Base-by-base conservation (phyloP, 2,113 vertebrate genomes). In the Astur gentilis region DNA sequence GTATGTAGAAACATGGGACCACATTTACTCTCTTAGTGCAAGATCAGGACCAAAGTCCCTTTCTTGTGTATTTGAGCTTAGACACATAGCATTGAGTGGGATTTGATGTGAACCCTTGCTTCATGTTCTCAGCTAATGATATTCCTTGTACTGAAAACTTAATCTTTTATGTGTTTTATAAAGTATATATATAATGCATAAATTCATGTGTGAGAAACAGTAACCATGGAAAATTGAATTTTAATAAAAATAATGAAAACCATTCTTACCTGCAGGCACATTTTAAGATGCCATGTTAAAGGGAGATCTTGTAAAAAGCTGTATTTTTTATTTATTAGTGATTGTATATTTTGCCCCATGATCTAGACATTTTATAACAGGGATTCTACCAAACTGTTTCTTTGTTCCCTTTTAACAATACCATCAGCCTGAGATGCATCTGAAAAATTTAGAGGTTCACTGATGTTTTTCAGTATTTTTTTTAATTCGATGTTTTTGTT, bases 271-370 rank as follows among this genome's bases (percentile, higher is more conserved):
- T 86, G 18, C 47, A 89, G 91, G 94, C 91, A 96, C 89, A 89
- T 96, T 97, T 96, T 96, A 97, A 97, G 93, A 97, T 97, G 93
- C 85, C 89, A 66, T 83, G 65, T 90, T 95, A 93, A 95, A 93
- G 93, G 77, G 62, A 94, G 82, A 89, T 52, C 81, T 92, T 90
- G 84, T 95, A 95, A 95, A 95, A 96, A 93, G 31, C 25, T 94
- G 81, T 65, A 80, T 36, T 90, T 94, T 96, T 96, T 91, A 91
- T 95, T 96, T 93, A 95, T 92, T 82, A 78, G 29, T 86, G 61
- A 47, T 40, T 95, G 67, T 83, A 92, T 91, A 81, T 97, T 93
- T 97, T 94, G 42, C 64, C 83, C 91, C 92, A 89, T 95, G 44
- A 87, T 38, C 26, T 83, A 92, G 45, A 86, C 25, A 72, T 91